Conservation (phyloP, 2,888 invertebrate genomes). For the Toxonevra muliebris region DNA sequence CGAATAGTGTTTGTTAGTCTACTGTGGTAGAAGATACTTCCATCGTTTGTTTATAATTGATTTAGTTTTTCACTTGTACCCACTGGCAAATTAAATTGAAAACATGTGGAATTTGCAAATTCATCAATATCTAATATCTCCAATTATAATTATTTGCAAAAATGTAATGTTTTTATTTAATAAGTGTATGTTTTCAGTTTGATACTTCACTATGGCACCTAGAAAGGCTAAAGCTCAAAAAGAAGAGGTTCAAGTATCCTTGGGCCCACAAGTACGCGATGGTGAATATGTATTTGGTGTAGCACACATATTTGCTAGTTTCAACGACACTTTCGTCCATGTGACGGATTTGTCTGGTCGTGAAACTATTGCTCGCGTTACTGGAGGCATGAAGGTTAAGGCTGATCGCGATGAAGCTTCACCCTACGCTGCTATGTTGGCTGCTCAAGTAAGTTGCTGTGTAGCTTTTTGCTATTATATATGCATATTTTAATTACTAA, state of each 20-base stretch:
- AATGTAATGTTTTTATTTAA: too few species aligned
- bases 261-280: constrained; percentile 95
- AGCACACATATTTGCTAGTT: constrained; percentile 99
- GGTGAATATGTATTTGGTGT: constrained; percentile 99
- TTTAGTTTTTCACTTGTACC: too few species aligned
- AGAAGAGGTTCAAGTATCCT: constrained; percentile 94
- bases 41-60: too few species aligned
- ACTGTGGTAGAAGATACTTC: too few species aligned
- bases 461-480: too few species aligned
- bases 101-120: too few species aligned
- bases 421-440: constrained; percentile 99
- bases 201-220: constrained; percentile 80
- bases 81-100: too few species aligned
- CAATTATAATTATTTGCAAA: too few species aligned
- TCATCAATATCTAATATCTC: too few species aligned
- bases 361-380: constrained; percentile 93
- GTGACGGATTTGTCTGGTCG: constrained; percentile 98
- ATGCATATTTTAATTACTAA: too few species aligned
- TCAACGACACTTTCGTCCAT: constrained; percentile 99
- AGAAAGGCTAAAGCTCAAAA: constrained; percentile 96
- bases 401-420: constrained; percentile 99
- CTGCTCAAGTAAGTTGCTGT: constrained; percentile 82
- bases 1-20: too few species aligned
- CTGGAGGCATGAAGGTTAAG: constrained; percentile 99
- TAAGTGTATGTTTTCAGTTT: too few species aligned